phyloP scores from a whole-genome alignment of 2,113 vertebrate species.

The Pipa parva region DNA sequence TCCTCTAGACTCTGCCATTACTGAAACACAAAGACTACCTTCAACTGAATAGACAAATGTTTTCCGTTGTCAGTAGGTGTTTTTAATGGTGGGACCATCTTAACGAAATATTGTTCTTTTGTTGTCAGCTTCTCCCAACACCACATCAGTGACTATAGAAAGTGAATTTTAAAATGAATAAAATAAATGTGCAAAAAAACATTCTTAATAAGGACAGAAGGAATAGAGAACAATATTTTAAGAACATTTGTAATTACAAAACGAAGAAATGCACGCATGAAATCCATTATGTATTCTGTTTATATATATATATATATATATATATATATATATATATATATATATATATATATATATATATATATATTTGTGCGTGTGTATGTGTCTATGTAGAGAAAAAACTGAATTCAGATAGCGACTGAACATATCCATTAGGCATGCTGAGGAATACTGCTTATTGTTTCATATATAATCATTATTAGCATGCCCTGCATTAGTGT shows the following conservation, averaged over 20 bases:
- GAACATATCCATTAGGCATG: background rate
- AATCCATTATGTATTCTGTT: too few species aligned
- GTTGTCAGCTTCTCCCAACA: background rate
- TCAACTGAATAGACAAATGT: background rate
- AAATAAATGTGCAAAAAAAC: background rate
- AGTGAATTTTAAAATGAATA: too few species aligned
- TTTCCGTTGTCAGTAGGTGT: background rate
- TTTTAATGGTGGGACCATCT: background rate
- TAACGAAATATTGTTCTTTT: background rate
- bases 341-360: too few species aligned
- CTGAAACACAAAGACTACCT: background rate
- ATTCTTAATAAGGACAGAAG: background rate
- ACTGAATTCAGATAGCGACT: background rate
- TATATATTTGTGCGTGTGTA: too few species aligned
- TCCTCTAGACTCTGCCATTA: background rate
- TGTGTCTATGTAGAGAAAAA: background rate
- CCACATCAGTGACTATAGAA: background rate
- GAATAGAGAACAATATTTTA: background rate
- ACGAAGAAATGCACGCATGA: background rate
- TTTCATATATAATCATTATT: background rate
- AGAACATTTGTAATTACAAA: background rate
- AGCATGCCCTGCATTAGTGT: too few species aligned
- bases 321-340: too few species aligned
- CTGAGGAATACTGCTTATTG: background rate
- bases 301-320: too few species aligned